Evolutionary conservation across 2,113 vertebrate species (phyloP).

Genomic region (Calidris pygmaea): DNA sequence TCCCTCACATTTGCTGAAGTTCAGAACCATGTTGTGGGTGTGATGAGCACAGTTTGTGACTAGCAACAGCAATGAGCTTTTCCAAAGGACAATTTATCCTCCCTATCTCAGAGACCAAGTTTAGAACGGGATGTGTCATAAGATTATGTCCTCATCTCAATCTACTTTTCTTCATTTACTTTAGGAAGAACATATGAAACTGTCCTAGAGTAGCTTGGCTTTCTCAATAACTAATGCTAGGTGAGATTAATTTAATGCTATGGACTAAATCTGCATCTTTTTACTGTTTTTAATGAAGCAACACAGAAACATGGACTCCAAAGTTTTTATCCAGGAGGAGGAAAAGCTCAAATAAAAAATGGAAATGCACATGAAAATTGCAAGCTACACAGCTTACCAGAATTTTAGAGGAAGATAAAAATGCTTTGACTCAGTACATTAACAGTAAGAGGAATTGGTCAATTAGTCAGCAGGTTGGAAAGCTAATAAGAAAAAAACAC

Average conservation of each 20-base stretch:
- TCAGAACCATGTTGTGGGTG: background rate
- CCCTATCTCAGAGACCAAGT: background rate
- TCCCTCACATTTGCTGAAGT: conserved; percentile 9
- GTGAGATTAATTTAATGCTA: background rate
- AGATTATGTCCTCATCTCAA: conserved; percentile 6
- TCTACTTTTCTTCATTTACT: background rate
- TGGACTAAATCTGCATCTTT: background rate
- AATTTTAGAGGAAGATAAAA: background rate
- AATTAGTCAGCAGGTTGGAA: background rate
- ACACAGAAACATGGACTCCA: background rate
- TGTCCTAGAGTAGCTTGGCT: background rate
- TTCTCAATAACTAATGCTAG: background rate
- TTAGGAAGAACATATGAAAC: background rate
- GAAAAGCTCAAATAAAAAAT: background rate
- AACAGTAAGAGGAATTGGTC: background rate
- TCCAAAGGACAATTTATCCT: conserved; percentile 43
- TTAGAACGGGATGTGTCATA: conserved; percentile 30
- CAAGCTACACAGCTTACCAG: background rate
- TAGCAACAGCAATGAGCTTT: background rate
- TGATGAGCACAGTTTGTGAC: conserved; percentile 42
- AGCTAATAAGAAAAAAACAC: background rate
- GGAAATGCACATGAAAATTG: background rate
- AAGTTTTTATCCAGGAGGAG: background rate
- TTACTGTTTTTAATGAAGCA: background rate
- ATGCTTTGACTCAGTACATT: background rate